These are phyloP conservation scores for Prunella strophiata DNA, from an alignment of 2,797 vertebrate genomes.

Conservation along the genomic window DNA sequence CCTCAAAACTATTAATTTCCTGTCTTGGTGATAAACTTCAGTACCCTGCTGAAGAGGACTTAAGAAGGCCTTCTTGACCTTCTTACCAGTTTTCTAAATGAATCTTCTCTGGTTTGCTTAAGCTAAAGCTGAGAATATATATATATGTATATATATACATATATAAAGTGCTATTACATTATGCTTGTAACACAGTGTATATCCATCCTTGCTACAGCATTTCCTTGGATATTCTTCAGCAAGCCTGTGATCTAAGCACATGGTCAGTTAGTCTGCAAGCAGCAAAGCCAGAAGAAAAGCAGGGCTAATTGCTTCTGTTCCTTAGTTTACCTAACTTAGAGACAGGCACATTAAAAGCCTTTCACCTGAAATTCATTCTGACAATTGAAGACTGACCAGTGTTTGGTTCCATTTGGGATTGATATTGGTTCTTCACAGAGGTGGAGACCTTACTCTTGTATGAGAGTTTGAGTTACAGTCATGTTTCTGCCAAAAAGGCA, in stretches of 20 bases:
- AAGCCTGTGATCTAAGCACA: rapidly evolving
- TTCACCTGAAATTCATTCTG: not conserved
- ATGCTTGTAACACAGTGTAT: not conserved
- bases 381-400: not conserved
- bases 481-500: not conserved
- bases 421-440: not conserved
- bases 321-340: not conserved
- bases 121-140: not conserved
- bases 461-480: not conserved
- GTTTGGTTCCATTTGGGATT: not conserved
- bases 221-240: not conserved
- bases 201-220: not conserved
- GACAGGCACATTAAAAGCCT: not conserved
- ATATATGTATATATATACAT: not conserved
- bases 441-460: not conserved
- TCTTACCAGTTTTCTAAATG: not conserved
- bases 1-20: constrained; percentile 49
- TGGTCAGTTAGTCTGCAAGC: not conserved
- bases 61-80: not conserved
- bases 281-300: not conserved
- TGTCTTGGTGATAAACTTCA: constrained; percentile 1
- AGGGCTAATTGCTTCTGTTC: not conserved
- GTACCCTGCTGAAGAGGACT: not conserved
- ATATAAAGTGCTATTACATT: not conserved
- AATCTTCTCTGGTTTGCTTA: not conserved